Conservation (phyloP, 2,888 invertebrate species). For the Troglohyphantes excavatus region DNA sequence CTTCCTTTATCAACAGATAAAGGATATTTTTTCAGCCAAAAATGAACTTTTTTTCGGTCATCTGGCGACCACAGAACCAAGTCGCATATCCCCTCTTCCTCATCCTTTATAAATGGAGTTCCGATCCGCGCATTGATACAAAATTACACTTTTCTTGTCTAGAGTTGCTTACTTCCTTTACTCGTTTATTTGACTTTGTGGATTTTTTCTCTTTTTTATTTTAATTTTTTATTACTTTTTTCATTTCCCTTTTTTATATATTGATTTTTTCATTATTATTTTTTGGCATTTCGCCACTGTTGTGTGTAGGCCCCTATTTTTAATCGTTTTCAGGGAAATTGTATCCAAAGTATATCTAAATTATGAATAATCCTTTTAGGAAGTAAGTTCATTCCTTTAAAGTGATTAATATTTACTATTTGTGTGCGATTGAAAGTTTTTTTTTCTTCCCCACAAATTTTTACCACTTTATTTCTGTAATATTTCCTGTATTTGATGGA, state of each 20-base stretch:
- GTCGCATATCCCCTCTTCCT: conserved; percentile 24
- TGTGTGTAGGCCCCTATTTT: neutral
- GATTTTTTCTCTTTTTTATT: neutral
- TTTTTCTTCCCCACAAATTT: too few relatives aligned
- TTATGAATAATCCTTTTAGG: neutral
- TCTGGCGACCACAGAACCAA: conserved; percentile 31
- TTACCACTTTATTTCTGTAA: too few relatives aligned
- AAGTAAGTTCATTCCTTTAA: neutral
- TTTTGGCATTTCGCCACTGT: neutral
- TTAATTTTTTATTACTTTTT: neutral
- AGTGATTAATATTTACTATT: too few relatives aligned
- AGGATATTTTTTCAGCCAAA: neutral
- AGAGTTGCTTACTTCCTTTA: neutral
- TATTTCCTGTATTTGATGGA: too few relatives aligned
- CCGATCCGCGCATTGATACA: conserved; percentile 55
- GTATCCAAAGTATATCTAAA: neutral
- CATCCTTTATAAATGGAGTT: conserved; percentile 24
- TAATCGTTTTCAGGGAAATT: neutral
- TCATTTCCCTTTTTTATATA: neutral
- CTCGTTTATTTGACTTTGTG: conserved; percentile 9
- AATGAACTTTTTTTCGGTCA: neutral
- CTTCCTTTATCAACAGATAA: conserved; percentile 6
- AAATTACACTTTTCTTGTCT: conserved; percentile 38
- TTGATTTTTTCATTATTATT: conserved; percentile 5
- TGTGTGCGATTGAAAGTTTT: too few relatives aligned